Percentiles rank a stretch among this genome's conserved stretches.
Conservation (phyloP, 2,797 vertebrate species). For the Thunnus albacares region DNA sequence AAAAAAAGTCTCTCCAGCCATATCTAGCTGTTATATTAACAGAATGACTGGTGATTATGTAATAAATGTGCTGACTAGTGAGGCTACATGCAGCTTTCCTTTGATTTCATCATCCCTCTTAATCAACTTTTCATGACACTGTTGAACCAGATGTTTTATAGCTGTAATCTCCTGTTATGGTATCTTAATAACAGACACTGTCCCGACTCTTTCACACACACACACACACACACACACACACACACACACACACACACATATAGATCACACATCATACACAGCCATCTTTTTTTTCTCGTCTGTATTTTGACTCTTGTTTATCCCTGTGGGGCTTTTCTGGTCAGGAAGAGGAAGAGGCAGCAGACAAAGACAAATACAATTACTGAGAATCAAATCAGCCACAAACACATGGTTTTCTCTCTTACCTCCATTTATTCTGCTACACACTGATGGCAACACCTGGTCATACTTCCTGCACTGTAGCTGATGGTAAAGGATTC, state of each 20-base stretch:
- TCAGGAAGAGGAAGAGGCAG: conserved; percentile 75
- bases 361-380: conserved; percentile 80
- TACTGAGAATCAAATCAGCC: conserved; percentile 74
- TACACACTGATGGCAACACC: conserved; percentile 70
- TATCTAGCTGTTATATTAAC: conserved; percentile 14
- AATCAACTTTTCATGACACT: conserved; percentile 16
- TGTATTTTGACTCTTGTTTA: conserved; percentile 70
- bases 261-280: conserved; percentile 23
- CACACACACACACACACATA: conserved; percentile 22
- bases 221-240: conserved; percentile 26
- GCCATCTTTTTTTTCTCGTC: conserved; percentile 16
- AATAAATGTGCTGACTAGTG: not conserved
- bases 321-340: conserved; percentile 64
- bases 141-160: conserved; percentile 52
- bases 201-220: conserved; percentile 25
- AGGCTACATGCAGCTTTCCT: not conserved
- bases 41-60: conserved; percentile 12
- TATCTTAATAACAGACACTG: conserved; percentile 44
- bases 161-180: conserved; percentile 20
- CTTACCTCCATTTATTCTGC: conserved; percentile 63
- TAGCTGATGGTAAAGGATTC: conserved; percentile 63
- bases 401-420: conserved; percentile 73
- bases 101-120: conserved; percentile 18
- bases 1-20: not conserved
- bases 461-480: conserved; percentile 67